Conservation (phyloP, 2,888 invertebrate genomes). For the Diloba caeruleocephala region DNA sequence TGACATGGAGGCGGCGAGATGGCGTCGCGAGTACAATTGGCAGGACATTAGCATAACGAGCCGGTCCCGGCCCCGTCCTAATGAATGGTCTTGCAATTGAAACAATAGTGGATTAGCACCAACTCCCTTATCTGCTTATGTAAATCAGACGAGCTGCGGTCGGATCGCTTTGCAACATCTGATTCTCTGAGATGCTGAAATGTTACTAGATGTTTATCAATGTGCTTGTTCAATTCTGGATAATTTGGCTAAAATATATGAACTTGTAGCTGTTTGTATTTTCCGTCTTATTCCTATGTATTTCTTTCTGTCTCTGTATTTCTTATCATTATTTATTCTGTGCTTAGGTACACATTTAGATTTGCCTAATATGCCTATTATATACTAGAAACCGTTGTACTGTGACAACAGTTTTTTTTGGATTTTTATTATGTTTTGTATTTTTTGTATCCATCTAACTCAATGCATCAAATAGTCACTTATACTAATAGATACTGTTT, state of each 20-base stretch:
- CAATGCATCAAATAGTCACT: no score
- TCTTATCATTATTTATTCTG: no score
- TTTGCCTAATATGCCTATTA: no score
- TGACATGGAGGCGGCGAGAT: constrained; percentile 47
- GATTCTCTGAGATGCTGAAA: constrained; percentile 37
- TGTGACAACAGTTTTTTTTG: no score
- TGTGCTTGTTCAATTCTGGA: constrained; percentile 32
- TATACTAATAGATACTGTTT: no score
- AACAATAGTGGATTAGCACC: constrained; percentile 81
- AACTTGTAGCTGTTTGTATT: constrained; percentile 7
- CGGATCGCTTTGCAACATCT: constrained; percentile 46
- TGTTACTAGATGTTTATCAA: constrained; percentile 30
- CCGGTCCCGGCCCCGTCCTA: constrained; percentile 67
- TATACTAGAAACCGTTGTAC: no score
- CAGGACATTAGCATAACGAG: constrained; percentile 81
- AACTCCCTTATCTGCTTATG: constrained; percentile 76
- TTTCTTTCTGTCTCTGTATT: no score
- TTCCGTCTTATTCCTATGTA: neutral
- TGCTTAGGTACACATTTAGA: no score
- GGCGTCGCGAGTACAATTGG: constrained; percentile 62
- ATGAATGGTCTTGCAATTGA: constrained; percentile 84
- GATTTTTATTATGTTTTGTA: no score
- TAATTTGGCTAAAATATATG: constrained; percentile 11
- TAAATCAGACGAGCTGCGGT: constrained; percentile 61
- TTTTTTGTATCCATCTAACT: no score